These are phyloP conservation scores for Charanyca ferruginea DNA, from an alignment of 2,888 invertebrate species.

Conservation along the genomic window DNA sequence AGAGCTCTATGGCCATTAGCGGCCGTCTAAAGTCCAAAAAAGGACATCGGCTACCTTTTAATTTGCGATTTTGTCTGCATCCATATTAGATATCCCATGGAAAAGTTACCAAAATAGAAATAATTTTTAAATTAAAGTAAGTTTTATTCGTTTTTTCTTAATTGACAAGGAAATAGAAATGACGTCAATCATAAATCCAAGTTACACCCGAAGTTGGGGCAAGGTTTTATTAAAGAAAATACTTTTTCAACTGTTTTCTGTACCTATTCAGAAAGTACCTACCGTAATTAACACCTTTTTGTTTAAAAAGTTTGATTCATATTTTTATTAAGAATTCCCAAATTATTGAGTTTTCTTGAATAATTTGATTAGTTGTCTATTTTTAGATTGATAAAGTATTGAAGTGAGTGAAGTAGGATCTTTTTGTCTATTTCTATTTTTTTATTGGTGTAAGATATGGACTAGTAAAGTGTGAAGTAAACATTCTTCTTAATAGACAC, in stretches of 20 bases:
- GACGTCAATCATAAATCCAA: constrained; percentile 12
- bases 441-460: neutral
- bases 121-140: neutral
- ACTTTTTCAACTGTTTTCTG: constrained; percentile 2
- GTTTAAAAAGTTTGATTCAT: neutral
- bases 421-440: neutral
- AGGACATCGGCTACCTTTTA: no score
- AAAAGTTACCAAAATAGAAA: no score
- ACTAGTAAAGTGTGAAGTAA: neutral
- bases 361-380: neutral
- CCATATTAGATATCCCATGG: no score
- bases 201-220: neutral
- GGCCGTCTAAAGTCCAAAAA: no score
- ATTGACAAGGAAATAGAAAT: neutral
- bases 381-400: neutral
- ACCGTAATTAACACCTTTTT: constrained; percentile 14
- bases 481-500: neutral
- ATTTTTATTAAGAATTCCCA: neutral
- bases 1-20: no score
- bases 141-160: neutral
- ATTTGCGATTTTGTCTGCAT: no score
- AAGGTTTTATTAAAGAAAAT: neutral
- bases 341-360: neutral
- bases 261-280: constrained; percentile 6
- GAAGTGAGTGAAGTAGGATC: no score